These are phyloP conservation scores for Holacanthus passer DNA, from an alignment of 2,113 vertebrate species.

Conservation along the genomic window DNA sequence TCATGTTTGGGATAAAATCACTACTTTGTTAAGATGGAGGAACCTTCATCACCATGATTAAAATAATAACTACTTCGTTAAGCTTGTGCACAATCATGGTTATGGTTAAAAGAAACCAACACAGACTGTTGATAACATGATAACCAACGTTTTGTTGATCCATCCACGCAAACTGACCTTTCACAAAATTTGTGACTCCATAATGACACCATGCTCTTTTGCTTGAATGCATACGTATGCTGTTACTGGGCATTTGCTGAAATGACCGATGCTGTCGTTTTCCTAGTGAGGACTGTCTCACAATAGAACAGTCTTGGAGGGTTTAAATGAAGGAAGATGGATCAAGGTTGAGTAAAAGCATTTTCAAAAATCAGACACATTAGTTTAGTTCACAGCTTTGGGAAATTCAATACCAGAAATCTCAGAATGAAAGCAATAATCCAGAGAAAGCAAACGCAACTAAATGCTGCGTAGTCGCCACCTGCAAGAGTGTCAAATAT, in stretches of 20 bases:
- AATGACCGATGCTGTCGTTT: not conserved
- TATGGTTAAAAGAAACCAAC: no score
- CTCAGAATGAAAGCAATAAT: not conserved
- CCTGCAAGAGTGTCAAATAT: constrained; percentile 23
- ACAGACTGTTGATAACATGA: no score
- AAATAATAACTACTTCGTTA: no score
- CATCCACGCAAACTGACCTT: no score
- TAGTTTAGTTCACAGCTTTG: not conserved
- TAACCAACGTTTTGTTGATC: no score
- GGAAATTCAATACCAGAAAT: not conserved
- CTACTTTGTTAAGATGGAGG: no score
- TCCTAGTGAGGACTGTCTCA: not conserved
- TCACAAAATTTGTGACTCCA: no score
- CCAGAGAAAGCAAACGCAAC: not conserved
- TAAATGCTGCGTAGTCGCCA: not conserved
- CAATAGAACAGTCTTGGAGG: not conserved
- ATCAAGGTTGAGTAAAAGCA: not conserved
- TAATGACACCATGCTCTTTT: no score
- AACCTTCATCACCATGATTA: no score
- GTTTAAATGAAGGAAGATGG: not conserved
- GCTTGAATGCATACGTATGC: not conserved
- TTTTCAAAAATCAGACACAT: not conserved
- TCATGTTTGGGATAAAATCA: not conserved
- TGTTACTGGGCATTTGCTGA: not conserved
- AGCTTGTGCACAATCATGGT: no score